A percentile compares a stretch with the other conserved stretches of the same genome.
These are phyloP conservation scores for Apis cerana DNA, from an alignment of 1,140 invertebrate species.

Conservation along the genomic window DNA sequence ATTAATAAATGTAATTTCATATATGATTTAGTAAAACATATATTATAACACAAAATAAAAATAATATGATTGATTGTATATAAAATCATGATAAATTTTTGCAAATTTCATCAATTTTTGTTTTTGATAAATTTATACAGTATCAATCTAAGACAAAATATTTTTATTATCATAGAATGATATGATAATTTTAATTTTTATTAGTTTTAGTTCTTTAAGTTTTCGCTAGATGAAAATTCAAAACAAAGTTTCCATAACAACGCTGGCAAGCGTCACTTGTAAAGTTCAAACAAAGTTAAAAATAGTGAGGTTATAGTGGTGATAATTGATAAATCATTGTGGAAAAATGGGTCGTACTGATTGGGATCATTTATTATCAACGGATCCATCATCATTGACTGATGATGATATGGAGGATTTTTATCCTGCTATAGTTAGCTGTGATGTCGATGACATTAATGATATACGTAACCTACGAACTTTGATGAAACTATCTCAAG, in stretches of 20 bases:
- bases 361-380: slow-evolving; percentile 83
- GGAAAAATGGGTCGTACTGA: slow-evolving; percentile 81
- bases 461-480: slow-evolving; percentile 81
- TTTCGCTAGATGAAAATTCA: not conserved
- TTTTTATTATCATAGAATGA: not conserved
- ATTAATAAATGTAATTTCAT: too few relatives aligned
- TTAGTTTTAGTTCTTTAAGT: too few relatives aligned
- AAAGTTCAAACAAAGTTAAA: not conserved
- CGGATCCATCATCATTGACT: slow-evolving; percentile 81
- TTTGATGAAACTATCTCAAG: slow-evolving; percentile 83
- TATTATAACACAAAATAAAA: too few relatives aligned
- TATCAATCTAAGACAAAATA: too few relatives aligned
- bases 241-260: slow-evolving; percentile 33
- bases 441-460: slow-evolving; percentile 83
- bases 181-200: not conserved
- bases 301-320: slow-evolving; percentile 12
- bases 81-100: too few relatives aligned
- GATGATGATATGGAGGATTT: slow-evolving; percentile 84
- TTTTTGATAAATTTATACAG: too few relatives aligned
- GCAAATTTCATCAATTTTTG: too few relatives aligned
- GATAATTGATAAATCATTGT: slow-evolving; percentile 15
- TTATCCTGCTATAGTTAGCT: slow-evolving; percentile 83
- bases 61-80: too few relatives aligned
- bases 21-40: too few relatives aligned
- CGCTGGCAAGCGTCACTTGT: not conserved